Evolutionary conservation across 2,888 invertebrate genomes (phyloP), one percentile per base, ranked within the genome.

Genomic region (Scaptomyza parva): DNA sequence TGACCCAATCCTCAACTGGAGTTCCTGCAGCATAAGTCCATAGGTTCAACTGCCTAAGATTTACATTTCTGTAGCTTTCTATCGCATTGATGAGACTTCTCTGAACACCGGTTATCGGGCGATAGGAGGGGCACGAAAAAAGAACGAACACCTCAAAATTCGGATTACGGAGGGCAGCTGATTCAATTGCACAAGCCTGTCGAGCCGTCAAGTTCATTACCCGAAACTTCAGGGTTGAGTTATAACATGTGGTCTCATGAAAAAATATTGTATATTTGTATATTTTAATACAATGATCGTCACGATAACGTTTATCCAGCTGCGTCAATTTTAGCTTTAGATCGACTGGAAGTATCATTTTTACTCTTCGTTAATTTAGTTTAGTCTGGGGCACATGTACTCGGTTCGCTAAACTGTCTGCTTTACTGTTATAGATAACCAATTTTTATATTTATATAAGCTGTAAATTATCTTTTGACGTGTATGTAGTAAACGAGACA

Each of bases 121-220:
- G 69, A 41, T 79, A 82, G 0, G 81, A 83, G 18, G 90, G 90
- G 51, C 89, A 86, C 17, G 91, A 86, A 67, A 91, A 91, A 4
- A 92, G 54, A 14, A 91, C 88, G 63, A 86, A 92, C 8, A 92
- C 72, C 59, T 89, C 78, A 2, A 85, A 82, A 52, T 87, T 80
- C n/a, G 91, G 90, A 82, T 92, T 92, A 39, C 81, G 71, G 14
- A 88, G 62, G 1, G 92, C 92, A 1, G 92, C 89, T 0, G 92
- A 92, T 78, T 92, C 92, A n/a, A 92, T 89, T 0, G 91, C 89
- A 70, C 92, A 92, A 0, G 91, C 91, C 77, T 92, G 90, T 4
- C 91, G 78, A 12, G 89, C 74, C 14, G 81, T 90, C 3, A 92
- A 59, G 18, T 75, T 69, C 3, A 90, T 47, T 24, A 78, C 48